Base-by-base conservation (phyloP, 64 coral and sea anemone species). In the Montipora foliosa region DNA sequence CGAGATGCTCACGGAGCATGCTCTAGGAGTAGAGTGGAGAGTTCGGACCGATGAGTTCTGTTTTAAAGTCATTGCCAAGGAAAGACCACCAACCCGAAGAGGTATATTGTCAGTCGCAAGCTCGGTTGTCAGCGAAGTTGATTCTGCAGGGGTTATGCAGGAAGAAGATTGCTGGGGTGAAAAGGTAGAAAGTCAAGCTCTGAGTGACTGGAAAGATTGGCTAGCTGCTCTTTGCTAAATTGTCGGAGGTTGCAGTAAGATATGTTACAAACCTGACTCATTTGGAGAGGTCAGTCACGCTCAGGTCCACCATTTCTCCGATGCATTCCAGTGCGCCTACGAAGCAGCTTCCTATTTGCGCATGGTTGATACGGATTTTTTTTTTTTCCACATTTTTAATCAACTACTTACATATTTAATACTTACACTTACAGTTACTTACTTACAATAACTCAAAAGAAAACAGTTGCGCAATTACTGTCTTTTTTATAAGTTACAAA, bases 231-330 rank as follows among this genome's bases (percentile, higher is more conserved):
- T 87, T 3, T 24, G 25, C 83, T 46, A 20, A 47, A 46, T n/a
- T 89, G 5, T 8, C 74, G 9, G 19, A 2, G 6, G 0, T 89
- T 16, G 8, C 44, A 44, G 8, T 79, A 19, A 12, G 60, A 51
- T 52, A 60, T 89, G 75, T 46, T 78, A 79, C 37, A 89, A 89
- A 47, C 74, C 75, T 5, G 48, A 89, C 49, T 8, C 64, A 5
- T 89, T 89, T 62, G 76, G 21, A 3, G 89, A 81, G 25, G 25
- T 25, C 25, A 61, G 68, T 11, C 19, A 48, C 4, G 62, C 45
- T 79, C 59, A 55, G 51, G 5, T 55, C 5, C 51, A 55, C 51
- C 5, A 0, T 55, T 55, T 55, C 2, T 6, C 51, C 2, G 89
- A 80, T 71, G 60, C 77, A 25, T 90, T 77, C 0, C 29, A 44